Percentiles rank a stretch among this genome's conserved stretches.
phyloP scores from a whole-genome alignment of 2,888 invertebrate genomes.

The Gandaritis pyraliata region DNA sequence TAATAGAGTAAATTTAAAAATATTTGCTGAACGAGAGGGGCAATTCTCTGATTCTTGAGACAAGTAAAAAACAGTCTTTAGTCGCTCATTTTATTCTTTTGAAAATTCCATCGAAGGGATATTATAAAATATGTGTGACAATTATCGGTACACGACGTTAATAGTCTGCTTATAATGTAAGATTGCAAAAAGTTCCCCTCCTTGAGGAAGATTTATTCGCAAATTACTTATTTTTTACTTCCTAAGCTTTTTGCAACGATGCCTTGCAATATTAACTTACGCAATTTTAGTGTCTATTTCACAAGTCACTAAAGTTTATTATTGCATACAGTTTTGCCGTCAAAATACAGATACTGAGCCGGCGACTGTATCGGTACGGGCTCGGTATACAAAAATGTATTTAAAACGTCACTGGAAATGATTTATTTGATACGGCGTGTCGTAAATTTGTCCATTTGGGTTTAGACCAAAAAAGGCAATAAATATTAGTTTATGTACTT shows the following conservation, averaged over 20 bases:
- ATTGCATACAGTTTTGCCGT: conserved; percentile 21
- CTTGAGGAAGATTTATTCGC: conserved; percentile 78
- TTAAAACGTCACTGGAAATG: conserved; percentile 81
- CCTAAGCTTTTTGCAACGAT: conserved; percentile 57
- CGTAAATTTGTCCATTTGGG: conserved; percentile 82
- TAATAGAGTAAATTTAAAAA: conserved; percentile 52
- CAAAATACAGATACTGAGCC: conserved; percentile 39
- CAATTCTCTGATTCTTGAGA: conserved; percentile 15
- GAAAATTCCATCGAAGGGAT: conserved; percentile 57
- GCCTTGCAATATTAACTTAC: conserved; percentile 25
- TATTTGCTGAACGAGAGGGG: conserved; percentile 12
- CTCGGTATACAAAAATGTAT: conserved; percentile 83
- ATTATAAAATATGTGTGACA: conserved; percentile 84
- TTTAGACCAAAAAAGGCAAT: conserved; percentile 70
- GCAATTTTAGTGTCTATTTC: conserved; percentile 34
- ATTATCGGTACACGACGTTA: conserved; percentile 84
- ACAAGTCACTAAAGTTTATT: conserved; percentile 1
- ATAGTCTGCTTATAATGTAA: conserved; percentile 80
- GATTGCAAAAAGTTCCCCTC: conserved; percentile 74
- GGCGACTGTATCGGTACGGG: conserved; percentile 61
- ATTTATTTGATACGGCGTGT: conserved; percentile 75
- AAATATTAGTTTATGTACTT: conserved; percentile 57
- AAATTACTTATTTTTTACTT: conserved; percentile 81
- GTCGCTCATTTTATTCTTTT: conserved; percentile 37
- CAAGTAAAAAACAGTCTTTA: conserved; percentile 25